These are phyloP conservation scores for Pristionchus arcanus DNA, from an alignment of 2,888 invertebrate genomes.

Conservation along the genomic window DNA sequence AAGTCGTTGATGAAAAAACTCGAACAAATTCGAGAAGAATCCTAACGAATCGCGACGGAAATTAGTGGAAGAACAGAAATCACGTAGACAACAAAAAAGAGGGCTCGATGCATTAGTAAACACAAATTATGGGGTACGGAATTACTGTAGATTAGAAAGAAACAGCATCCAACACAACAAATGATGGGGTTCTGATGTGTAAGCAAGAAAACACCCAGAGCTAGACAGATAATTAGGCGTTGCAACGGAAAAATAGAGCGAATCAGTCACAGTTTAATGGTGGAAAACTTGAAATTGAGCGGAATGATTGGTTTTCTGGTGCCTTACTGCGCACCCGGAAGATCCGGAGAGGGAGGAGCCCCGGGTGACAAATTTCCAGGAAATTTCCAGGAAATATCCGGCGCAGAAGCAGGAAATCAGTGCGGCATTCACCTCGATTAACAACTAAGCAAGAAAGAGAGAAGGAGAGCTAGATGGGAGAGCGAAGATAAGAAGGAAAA, in stretches of 20 bases:
- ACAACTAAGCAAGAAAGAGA: not conserved
- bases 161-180: not conserved
- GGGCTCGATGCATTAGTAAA: too few relatives aligned
- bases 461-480: not conserved
- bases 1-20: not conserved
- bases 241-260: too few relatives aligned
- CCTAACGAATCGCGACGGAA: not conserved
- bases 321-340: not conserved
- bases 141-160: not conserved
- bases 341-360: not conserved
- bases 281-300: not conserved
- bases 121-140: not conserved
- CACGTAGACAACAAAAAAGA: too few relatives aligned
- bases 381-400: not conserved
- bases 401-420: not conserved
- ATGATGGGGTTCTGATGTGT: too few relatives aligned
- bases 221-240: not conserved
- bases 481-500: not conserved
- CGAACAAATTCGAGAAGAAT: not conserved
- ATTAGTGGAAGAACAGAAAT: not conserved
- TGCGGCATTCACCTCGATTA: conserved; percentile 14
- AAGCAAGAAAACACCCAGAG: too few relatives aligned
- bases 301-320: not conserved
- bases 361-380: not conserved
- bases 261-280: not conserved